These are phyloP conservation scores for Tachina lurida DNA, from an alignment of 2,888 invertebrate species.

Conservation along the genomic window DNA sequence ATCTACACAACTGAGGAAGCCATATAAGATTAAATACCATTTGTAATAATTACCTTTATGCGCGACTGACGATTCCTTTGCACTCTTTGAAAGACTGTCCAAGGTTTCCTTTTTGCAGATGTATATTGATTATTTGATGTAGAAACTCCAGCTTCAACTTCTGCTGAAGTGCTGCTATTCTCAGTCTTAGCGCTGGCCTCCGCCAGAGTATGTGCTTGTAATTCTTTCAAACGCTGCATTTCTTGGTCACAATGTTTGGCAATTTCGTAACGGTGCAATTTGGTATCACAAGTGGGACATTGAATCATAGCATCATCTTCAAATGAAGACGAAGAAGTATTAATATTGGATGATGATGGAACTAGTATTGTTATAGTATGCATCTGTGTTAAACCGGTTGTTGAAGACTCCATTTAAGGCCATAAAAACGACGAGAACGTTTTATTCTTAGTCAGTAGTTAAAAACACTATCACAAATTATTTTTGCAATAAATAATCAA, in stretches of 20 bases:
- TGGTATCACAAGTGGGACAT: slow-evolving; percentile 95
- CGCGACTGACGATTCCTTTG: slow-evolving; percentile 89
- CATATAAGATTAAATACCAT: background rate
- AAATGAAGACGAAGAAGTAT: slow-evolving; percentile 33
- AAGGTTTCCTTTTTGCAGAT: slow-evolving; percentile 80
- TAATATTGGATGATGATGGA: slow-evolving; percentile 20
- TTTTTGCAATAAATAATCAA: background rate
- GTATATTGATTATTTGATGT: slow-evolving; percentile 33
- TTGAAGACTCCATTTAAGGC: slow-evolving; percentile 56
- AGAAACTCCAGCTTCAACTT: slow-evolving; percentile 24
- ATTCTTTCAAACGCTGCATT: slow-evolving; percentile 86
- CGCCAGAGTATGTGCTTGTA: slow-evolving; percentile 50
- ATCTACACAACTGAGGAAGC: slow-evolving; percentile 13
- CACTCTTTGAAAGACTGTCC: slow-evolving; percentile 90
- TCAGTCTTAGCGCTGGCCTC: background rate
- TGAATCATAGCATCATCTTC: slow-evolving; percentile 83
- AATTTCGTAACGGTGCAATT: slow-evolving; percentile 91
- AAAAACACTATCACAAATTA: background rate
- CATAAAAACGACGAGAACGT: slow-evolving; percentile 20
- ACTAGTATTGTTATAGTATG: slow-evolving; percentile 38
- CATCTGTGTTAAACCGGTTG: slow-evolving; percentile 33
- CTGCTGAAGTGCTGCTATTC: background rate
- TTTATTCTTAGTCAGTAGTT: slow-evolving; percentile 11
- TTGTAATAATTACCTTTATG: slow-evolving; percentile 82
- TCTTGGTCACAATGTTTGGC: slow-evolving; percentile 92